Conservation (phyloP, 2,113 vertebrate species). For the Haplochromis burtoni region DNA sequence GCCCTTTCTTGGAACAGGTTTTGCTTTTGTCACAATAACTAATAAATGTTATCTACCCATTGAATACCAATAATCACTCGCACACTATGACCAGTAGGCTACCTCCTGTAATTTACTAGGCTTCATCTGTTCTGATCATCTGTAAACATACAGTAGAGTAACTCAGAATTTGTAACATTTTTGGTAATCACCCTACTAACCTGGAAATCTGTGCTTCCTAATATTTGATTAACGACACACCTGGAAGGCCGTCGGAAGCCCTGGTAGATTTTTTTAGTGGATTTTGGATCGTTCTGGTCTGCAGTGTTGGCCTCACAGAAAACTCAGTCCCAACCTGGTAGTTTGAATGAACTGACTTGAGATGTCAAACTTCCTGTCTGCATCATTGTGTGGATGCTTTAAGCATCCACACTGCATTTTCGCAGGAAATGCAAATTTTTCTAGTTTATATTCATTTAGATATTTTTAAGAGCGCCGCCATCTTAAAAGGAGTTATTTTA, state of each 20-base stretch:
- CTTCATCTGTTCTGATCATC: not conserved
- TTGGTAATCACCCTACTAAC: not conserved
- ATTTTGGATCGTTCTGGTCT: not conserved
- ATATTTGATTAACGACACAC: not conserved
- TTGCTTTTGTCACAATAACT: slow-evolving; percentile 8
- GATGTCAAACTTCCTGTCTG: not conserved
- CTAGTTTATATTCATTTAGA: not conserved
- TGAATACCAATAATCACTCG: not conserved
- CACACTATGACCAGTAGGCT: not conserved
- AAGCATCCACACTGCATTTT: no score
- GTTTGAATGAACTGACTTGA: not conserved
- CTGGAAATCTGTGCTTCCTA: not conserved
- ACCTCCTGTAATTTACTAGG: not conserved
- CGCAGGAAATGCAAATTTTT: no score
- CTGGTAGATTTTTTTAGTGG: not conserved
- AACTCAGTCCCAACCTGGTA: not conserved
- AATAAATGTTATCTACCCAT: not conserved
- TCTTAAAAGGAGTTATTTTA: not conserved
- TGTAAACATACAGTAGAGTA: not conserved
- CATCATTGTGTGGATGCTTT: no score
- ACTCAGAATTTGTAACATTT: not conserved
- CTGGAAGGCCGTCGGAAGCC: not conserved
- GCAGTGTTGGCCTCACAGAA: not conserved
- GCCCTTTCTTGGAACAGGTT: not conserved
- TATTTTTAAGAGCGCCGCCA: not conserved